Evolutionary conservation across 2,888 invertebrate genomes (phyloP).

Genomic region (Tortricodes alternella): DNA sequence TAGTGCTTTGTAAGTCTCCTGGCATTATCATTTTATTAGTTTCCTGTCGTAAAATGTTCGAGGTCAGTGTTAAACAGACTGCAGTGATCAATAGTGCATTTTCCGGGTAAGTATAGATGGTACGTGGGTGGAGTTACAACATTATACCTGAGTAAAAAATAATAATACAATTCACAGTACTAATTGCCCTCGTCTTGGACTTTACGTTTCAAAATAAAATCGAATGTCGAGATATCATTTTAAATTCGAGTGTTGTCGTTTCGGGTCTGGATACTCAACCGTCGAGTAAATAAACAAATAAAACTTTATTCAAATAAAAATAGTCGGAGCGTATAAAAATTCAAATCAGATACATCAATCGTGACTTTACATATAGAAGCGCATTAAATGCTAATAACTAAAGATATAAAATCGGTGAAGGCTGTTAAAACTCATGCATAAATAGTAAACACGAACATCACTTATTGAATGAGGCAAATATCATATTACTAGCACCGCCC

Average conservation of each 20-base stretch:
- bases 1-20: conserved; percentile 65
- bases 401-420: conserved; percentile 48
- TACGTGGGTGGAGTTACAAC: conserved; percentile 1
- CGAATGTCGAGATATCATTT: no score
- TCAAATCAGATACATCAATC: conserved; percentile 48
- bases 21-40: conserved; percentile 75
- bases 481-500: background rate
- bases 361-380: conserved; percentile 46
- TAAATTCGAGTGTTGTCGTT: no score
- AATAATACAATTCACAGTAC: no score
- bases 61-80: conserved; percentile 64
- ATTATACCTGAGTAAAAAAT: no score
- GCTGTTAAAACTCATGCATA: conserved; percentile 34
- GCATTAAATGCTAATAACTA: conserved; percentile 46
- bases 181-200: no score
- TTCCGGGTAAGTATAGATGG: conserved; percentile 49
- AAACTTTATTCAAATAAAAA: conserved; percentile 22
- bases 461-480: background rate
- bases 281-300: conserved; percentile 28
- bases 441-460: conserved; percentile 5
- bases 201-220: no score
- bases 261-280: no score
- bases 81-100: conserved; percentile 63
- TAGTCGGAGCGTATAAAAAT: conserved; percentile 17
- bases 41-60: conserved; percentile 74